phyloP scores from a whole-genome alignment of 2,113 vertebrate genomes.

The Laterallus jamaicensis region DNA sequence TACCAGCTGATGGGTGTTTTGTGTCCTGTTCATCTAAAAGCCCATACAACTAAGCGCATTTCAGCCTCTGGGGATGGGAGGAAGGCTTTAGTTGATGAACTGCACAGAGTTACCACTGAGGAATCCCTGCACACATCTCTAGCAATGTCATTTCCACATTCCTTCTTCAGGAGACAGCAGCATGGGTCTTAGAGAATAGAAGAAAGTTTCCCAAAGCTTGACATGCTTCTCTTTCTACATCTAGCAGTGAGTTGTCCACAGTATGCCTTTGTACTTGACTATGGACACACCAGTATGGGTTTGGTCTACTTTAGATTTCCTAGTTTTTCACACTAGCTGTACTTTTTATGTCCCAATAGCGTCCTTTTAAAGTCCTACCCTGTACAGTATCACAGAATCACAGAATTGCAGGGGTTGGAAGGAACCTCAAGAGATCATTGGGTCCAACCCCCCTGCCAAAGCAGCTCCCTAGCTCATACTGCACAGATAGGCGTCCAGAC shows the following conservation, averaged over 20 bases:
- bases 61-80: background rate
- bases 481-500: too few species aligned
- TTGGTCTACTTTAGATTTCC: background rate
- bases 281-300: background rate
- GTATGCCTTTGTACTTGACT: background rate
- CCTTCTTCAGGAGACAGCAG: background rate
- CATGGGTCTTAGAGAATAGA: background rate
- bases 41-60: background rate
- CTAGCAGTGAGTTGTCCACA: background rate
- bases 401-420: too few species aligned
- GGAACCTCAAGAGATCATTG: too few species aligned
- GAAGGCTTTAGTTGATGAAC: background rate
- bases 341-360: background rate
- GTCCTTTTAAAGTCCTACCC: background rate
- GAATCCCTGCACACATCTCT: background rate
- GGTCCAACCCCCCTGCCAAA: too few species aligned
- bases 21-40: conserved; percentile 21
- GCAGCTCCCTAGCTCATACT: too few species aligned
- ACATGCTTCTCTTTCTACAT: background rate
- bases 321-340: background rate
- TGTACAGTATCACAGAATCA: background rate
- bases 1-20: background rate
- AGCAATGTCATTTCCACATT: conserved; percentile 1
- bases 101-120: background rate
- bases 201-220: conserved; percentile 5